Conservation (phyloP, 2,797 vertebrate genomes). For the Gobionotothen gibberifrons region DNA sequence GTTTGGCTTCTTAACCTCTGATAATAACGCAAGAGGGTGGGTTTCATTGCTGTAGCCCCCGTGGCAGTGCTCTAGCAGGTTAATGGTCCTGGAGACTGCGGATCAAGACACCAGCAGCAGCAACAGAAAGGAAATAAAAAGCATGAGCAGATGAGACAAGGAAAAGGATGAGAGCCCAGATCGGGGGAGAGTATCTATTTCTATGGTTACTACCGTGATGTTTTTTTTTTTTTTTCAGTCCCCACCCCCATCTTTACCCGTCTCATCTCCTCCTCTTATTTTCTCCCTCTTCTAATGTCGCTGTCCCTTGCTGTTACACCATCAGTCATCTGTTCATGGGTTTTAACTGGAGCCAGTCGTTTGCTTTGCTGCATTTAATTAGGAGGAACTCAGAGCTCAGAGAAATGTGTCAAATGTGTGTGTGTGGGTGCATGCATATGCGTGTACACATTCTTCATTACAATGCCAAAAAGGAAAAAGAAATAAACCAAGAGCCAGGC, state of each 20-base stretch:
- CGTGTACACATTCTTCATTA: conserved; percentile 51
- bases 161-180: conserved; percentile 72
- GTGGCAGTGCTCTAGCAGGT: conserved; percentile 64
- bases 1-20: conserved; percentile 75
- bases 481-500: conserved; percentile 43
- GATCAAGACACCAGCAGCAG: conserved; percentile 75
- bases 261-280: conserved; percentile 74
- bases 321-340: conserved; percentile 69
- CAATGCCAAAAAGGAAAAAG: conserved; percentile 41
- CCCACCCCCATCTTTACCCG: conserved; percentile 78
- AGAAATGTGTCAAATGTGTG: conserved; percentile 47
- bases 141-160: conserved; percentile 70
- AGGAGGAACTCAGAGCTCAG: conserved; percentile 54
- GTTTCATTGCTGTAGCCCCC: conserved; percentile 62
- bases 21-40: conserved; percentile 65
- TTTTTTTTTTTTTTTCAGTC: conserved; percentile 41
- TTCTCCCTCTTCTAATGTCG: conserved; percentile 67
- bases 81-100: conserved; percentile 74
- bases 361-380: conserved; percentile 62
- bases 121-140: conserved; percentile 64
- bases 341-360: conserved; percentile 64
- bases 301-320: conserved; percentile 69
- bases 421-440: conserved; percentile 59
- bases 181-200: conserved; percentile 76
- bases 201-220: conserved; percentile 78